A percentile compares a stretch with the other conserved stretches of the same genome.
phyloP scores from a whole-genome alignment of 2,797 vertebrate species.

The Danio albolineatus region DNA sequence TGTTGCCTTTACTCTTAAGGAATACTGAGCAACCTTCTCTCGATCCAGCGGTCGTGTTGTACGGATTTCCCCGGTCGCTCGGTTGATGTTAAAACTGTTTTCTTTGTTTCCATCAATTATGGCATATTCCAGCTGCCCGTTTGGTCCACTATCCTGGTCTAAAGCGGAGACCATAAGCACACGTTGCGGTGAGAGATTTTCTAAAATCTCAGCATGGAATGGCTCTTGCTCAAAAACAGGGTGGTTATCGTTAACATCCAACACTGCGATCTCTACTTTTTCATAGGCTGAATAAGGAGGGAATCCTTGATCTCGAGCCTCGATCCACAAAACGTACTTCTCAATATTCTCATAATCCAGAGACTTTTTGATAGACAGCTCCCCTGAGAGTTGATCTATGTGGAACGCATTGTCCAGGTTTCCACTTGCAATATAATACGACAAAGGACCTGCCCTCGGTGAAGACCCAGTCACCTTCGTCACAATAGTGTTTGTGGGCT shows the following conservation, averaged over 20 bases:
- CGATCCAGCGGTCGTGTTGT: constrained; percentile 89
- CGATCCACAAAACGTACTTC: constrained; percentile 93
- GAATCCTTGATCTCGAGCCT: constrained; percentile 94
- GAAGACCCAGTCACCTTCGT: constrained; percentile 88
- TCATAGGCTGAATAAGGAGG: constrained; percentile 96
- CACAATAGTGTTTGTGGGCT: constrained; percentile 85
- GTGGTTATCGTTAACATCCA: constrained; percentile 94
- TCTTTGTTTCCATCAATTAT: constrained; percentile 90
- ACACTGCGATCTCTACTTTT: constrained; percentile 87
- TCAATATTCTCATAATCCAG: constrained; percentile 93
- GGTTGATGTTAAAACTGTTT: constrained; percentile 90
- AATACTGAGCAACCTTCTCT: constrained; percentile 86
- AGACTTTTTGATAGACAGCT: constrained; percentile 83
- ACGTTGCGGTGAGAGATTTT: constrained; percentile 90
- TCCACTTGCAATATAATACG: constrained; percentile 94
- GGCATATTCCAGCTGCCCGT: constrained; percentile 91
- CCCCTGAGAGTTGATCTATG: constrained; percentile 92
- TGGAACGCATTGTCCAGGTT: constrained; percentile 92
- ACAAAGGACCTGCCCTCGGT: constrained; percentile 87
- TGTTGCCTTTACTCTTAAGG: constrained; percentile 86
- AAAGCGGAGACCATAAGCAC: constrained; percentile 87
- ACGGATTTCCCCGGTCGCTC: constrained; percentile 90
- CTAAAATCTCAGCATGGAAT: constrained; percentile 87
- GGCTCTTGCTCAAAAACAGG: constrained; percentile 90
- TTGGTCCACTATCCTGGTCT: constrained; percentile 90